Percentiles rank a stretch among this genome's conserved stretches.
phyloP scores from a whole-genome alignment of 2,113 vertebrate genomes.

The Galbula dea region DNA sequence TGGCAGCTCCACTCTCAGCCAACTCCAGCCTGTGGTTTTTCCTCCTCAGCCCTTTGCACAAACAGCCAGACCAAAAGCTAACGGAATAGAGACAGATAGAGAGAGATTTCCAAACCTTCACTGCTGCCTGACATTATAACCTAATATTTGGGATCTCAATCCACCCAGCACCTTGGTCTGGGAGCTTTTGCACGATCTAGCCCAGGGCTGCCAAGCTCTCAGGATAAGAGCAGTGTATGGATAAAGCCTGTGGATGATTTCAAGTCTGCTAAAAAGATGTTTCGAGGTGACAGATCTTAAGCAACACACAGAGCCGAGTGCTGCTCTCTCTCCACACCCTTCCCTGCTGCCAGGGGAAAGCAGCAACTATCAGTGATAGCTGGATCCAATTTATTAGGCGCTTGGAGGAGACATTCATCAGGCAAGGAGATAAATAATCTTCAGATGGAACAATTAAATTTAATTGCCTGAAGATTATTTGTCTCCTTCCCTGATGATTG shows the following conservation, averaged over 20 bases:
- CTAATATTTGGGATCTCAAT: rapidly evolving
- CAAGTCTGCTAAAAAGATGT: slow-evolving; percentile 60
- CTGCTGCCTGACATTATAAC: neutral
- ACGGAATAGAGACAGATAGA: neutral
- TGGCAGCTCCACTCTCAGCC: neutral
- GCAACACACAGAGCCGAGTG: slow-evolving; percentile 7
- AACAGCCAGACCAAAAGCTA: neutral
- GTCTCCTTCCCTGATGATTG: slow-evolving; percentile 67
- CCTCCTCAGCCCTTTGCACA: neutral
- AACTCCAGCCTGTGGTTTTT: rapidly evolving
- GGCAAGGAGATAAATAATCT: slow-evolving; percentile 70
- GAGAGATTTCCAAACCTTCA: neutral
- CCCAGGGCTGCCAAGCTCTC: neutral
- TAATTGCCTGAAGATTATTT: slow-evolving; percentile 72
- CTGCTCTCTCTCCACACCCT: slow-evolving; percentile 51
- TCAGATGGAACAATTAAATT: slow-evolving; percentile 74
- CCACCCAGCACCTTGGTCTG: neutral
- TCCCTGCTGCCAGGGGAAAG: neutral
- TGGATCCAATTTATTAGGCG: slow-evolving; percentile 68
- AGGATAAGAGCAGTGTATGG: neutral
- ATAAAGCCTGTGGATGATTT: slow-evolving; percentile 19
- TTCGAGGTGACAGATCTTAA: slow-evolving; percentile 58
- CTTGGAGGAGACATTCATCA: slow-evolving; percentile 66
- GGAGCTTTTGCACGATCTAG: neutral
- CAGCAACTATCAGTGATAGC: slow-evolving; percentile 56